A percentile compares a stretch with the other conserved stretches of the same genome.
These are phyloP conservation scores for Mythimna vitellina DNA, from an alignment of 2,888 invertebrate genomes.

Conservation along the genomic window DNA sequence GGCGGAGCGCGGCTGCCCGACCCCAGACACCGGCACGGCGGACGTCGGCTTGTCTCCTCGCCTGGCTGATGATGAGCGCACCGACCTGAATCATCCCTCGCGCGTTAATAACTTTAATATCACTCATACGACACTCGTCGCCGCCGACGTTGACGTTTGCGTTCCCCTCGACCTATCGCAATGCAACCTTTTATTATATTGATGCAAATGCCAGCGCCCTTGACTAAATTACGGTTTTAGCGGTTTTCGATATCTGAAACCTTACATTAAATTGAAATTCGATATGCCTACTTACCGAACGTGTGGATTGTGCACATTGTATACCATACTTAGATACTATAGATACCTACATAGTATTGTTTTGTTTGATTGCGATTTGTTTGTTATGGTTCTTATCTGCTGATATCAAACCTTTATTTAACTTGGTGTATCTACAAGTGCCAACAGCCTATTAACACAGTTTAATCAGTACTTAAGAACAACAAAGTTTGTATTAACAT, in stretches of 20 bases:
- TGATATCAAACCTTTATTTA: slow-evolving; percentile 54
- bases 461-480: slow-evolving; percentile 40
- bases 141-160: slow-evolving; percentile 11
- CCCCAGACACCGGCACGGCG: slow-evolving; percentile 37
- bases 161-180: slow-evolving; percentile 51
- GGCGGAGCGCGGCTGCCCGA: slow-evolving; percentile 63
- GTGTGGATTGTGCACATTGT: slow-evolving; percentile 11
- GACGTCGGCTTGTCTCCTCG: slow-evolving; percentile 64
- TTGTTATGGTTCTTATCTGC: slow-evolving; percentile 55
- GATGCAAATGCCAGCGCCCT: slow-evolving; percentile 66
- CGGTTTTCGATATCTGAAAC: slow-evolving; percentile 48
- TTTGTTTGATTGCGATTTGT: slow-evolving; percentile 50
- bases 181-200: slow-evolving; percentile 60
- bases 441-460: slow-evolving; percentile 47
- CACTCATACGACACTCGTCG: slow-evolving; percentile 46
- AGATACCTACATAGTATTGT: slow-evolving; percentile 24
- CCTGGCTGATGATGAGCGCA: slow-evolving; percentile 76
- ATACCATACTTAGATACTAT: slow-evolving; percentile 1
- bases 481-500: slow-evolving; percentile 13
- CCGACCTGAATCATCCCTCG: slow-evolving; percentile 85
- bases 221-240: slow-evolving; percentile 45
- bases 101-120: slow-evolving; percentile 72
- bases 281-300: slow-evolving; percentile 19
- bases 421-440: slow-evolving; percentile 40
- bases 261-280: slow-evolving; percentile 41